Evolutionary conservation across 30 jellyfish, hydroid and myxozoan species (phyloP), one percentile per base, ranked within the genome.

Genomic region (Chrysaora quinquecirrha): DNA sequence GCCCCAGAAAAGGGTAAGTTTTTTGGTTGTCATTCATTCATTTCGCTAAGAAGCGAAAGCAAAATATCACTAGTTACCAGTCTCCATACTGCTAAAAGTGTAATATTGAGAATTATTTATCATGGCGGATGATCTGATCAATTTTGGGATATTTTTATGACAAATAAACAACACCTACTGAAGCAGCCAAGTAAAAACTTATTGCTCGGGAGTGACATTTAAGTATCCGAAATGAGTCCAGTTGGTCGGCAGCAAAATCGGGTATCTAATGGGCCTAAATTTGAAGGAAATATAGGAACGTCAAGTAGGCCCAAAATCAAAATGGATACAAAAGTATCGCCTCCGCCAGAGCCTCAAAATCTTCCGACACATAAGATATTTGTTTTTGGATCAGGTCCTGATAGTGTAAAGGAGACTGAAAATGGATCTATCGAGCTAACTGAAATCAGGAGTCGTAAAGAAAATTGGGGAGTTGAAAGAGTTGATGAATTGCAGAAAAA

Each of bases 371-470:
- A 75, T 52, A 58, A 61, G 7, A 52, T 75, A 21, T 75, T 75
- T 22, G 48, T 75, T 1, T 75, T 75, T 33, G 87, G 87, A 20
- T 47, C 71, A 18, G 89, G 18, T 7, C 29, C 34, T 31, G 85
- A 82, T 16, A 83, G 48, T 64, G 31, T 64, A 30, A 52, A 21
- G 50, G 58, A 73, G 30, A 38, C 34, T 50, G 95, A 72, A 4
- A 47, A 30, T 12, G 85, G 78, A 31, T 22, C 75, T 6, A 67
- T 85, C 43, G 95, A 85, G 60, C 76, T 85, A 18, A 32, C 85
- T 30, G 95, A 85, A 50, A 50, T 85, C 29, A 47, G 95, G 24
- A 85, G 78, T 43, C 35, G 84, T 54, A 63, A 48, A 21, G 85
- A 75, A 20, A 52, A 52, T 25, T 19, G 60, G 29, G 43, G 61